phyloP scores from a whole-genome alignment of 2,888 invertebrate species.

The Petrophora chlorosata region DNA sequence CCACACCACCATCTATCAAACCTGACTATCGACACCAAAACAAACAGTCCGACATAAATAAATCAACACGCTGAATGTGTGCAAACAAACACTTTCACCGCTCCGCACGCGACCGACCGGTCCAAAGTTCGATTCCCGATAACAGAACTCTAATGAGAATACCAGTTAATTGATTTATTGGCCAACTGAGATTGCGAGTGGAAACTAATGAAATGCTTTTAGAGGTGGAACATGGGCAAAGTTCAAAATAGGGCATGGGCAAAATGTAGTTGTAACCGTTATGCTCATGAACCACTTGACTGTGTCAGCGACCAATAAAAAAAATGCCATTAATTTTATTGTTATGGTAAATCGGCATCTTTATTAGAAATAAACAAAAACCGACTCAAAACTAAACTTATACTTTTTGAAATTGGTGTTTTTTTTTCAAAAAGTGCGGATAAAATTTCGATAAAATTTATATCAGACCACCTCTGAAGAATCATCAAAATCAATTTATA shows the following conservation, averaged over 20 bases:
- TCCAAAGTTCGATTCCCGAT: conserved; percentile 76
- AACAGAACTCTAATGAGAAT: conserved; percentile 76
- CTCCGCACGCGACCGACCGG: conserved; percentile 60
- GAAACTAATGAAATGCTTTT: conserved; percentile 27
- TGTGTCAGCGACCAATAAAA: too few relatives aligned
- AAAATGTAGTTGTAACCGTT: too few relatives aligned
- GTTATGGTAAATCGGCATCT: too few relatives aligned
- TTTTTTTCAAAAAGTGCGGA: too few relatives aligned
- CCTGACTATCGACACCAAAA: conserved; percentile 23
- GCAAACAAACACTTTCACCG: conserved; percentile 71
- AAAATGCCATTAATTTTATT: too few relatives aligned
- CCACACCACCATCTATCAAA: conserved; percentile 21
- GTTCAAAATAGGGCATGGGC: neutral
- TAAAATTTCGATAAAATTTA: too few relatives aligned
- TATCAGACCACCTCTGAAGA: too few relatives aligned
- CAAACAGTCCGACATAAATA: conserved; percentile 32
- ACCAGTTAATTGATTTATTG: conserved; percentile 75
- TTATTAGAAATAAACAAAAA: too few relatives aligned
- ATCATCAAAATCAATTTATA: too few relatives aligned
- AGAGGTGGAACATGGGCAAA: conserved; percentile 4
- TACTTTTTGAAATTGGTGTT: too few relatives aligned
- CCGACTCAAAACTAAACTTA: too few relatives aligned
- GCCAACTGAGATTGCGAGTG: conserved; percentile 38
- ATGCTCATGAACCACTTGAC: too few relatives aligned
- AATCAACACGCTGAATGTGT: conserved; percentile 44